A percentile compares a stretch with the other conserved stretches of the same genome.
Conservation (phyloP, 2,113 vertebrate genomes). For the Mobula birostris region DNA sequence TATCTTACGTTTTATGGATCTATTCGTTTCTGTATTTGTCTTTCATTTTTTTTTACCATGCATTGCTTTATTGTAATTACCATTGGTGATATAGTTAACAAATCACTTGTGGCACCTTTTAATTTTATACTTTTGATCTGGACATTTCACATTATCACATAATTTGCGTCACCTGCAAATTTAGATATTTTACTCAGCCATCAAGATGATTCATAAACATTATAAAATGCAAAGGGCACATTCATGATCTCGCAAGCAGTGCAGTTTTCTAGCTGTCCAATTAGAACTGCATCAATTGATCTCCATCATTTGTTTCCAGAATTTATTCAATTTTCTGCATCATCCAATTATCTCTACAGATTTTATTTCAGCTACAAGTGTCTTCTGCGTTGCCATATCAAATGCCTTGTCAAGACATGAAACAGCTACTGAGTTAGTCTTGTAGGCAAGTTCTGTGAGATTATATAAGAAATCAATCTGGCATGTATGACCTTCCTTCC, state of each 20-base stretch:
- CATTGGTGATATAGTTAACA: background rate
- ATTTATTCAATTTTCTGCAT: slow-evolving; percentile 16
- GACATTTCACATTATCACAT: background rate
- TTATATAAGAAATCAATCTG: background rate
- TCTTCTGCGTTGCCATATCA: background rate
- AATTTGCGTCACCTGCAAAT: slow-evolving; percentile 12
- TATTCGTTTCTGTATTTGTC: background rate
- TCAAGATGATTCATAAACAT: slow-evolving; percentile 4
- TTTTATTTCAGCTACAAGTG: slow-evolving; percentile 1
- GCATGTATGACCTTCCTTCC: background rate
- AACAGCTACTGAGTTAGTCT: background rate
- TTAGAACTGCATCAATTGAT: background rate
- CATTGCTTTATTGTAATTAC: background rate
- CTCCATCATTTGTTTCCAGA: background rate
- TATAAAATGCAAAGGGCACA: background rate
- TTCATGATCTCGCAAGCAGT: background rate
- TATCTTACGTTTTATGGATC: background rate
- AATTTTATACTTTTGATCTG: background rate
- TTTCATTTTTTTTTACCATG: background rate
- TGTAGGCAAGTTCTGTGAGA: background rate
- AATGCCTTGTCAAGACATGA: background rate
- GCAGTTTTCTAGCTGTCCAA: slow-evolving; percentile 12
- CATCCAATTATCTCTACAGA: background rate
- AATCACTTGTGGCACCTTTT: background rate
- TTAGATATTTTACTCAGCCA: background rate